phyloP scores from a whole-genome alignment of 2,888 invertebrate genomes.

The Conchocele bisecta region DNA sequence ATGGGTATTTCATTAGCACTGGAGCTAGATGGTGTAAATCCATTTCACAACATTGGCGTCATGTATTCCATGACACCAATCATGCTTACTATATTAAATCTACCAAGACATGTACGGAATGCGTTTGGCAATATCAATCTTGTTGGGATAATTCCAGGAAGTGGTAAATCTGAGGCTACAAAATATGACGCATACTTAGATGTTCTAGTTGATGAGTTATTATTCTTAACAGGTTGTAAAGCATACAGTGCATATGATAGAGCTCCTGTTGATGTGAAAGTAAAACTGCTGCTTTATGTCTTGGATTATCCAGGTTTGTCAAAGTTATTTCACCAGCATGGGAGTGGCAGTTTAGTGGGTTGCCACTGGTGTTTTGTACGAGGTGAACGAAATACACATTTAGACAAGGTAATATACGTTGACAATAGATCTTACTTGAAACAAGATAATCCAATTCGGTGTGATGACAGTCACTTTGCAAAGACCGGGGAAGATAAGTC shows the following conservation, averaged over 20 bases:
- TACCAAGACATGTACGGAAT: constrained; percentile 21
- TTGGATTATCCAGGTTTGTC: constrained; percentile 6
- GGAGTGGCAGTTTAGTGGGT: constrained; percentile 1
- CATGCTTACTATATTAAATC: constrained; percentile 21
- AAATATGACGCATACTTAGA: constrained; percentile 1
- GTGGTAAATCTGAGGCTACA: not conserved
- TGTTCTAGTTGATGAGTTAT: constrained; percentile 20
- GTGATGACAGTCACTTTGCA: not conserved
- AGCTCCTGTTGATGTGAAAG: constrained; percentile 10
- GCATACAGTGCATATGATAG: not conserved
- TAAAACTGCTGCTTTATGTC: constrained; percentile 13
- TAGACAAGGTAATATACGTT: constrained; percentile 1
- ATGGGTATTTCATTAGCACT: constrained; percentile 19
- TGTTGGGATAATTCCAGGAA: constrained; percentile 13
- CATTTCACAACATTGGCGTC: constrained; percentile 23
- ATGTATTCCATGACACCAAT: constrained; percentile 33
- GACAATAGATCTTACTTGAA: not conserved
- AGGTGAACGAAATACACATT: constrained; percentile 1
- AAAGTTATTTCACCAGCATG: constrained; percentile 13
- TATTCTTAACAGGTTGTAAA: constrained; percentile 12
- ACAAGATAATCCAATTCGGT: not conserved
- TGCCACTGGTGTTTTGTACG: constrained; percentile 8
- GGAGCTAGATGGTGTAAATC: constrained; percentile 23
- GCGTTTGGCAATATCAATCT: constrained; percentile 8
- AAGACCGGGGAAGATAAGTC: not conserved